Evolutionary conservation across 2,888 invertebrate genomes (phyloP).

Genomic region (Protonemura montana): DNA sequence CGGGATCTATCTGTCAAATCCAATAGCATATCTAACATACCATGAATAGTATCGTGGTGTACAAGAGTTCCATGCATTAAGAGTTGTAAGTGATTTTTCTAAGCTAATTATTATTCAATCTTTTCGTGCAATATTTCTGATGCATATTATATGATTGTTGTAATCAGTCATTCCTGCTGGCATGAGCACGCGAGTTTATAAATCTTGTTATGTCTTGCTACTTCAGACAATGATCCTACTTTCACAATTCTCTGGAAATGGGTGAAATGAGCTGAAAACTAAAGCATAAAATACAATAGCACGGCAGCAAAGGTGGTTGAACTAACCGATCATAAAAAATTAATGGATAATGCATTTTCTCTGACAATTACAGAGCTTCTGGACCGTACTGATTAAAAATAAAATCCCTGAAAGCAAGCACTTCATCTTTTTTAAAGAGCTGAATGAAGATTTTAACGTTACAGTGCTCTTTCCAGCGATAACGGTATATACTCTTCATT

Average conservation of each 20-base stretch:
- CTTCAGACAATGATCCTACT: not conserved
- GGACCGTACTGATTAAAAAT: not conserved
- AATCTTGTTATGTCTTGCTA: not conserved
- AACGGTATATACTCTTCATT: not conserved
- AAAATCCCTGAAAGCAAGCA: not conserved
- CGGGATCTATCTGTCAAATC: not conserved
- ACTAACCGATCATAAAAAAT: not conserved
- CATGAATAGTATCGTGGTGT: not conserved
- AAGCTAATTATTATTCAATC: constrained; percentile 23
- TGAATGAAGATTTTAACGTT: not conserved
- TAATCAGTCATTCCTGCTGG: constrained; percentile 21
- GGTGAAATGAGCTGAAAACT: not conserved
- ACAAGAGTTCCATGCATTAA: not conserved
- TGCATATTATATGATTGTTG: constrained; percentile 18
- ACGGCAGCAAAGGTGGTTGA: not conserved
- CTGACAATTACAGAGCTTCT: not conserved
- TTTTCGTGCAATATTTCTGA: constrained; percentile 25
- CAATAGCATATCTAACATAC: not conserved
- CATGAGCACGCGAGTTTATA: constrained; percentile 7
- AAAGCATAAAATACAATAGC: not conserved
- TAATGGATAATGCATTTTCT: not conserved
- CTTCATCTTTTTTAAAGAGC: not conserved
- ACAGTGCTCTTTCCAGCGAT: not conserved
- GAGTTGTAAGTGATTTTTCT: constrained; percentile 23
- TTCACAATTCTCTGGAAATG: not conserved